Evolutionary conservation across 2,888 invertebrate species (phyloP), one percentile per base, ranked within the genome.

Genomic region (Adelognathus sp.): DNA sequence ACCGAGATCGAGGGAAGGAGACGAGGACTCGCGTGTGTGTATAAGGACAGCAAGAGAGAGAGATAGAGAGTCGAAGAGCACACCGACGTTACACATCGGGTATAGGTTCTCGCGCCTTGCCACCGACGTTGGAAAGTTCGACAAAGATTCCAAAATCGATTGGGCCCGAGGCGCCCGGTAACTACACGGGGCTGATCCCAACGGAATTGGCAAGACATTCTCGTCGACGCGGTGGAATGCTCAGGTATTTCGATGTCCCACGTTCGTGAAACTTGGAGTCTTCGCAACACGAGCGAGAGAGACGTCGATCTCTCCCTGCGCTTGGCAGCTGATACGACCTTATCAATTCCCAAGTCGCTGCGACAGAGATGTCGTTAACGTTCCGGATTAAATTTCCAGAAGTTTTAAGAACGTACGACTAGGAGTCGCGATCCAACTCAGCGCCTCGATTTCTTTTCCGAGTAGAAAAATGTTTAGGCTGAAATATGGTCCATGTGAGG

Each of bases 121-220:
- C 33, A 9, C 11, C 36, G 64, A 5, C 21, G n/a, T n/a, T n/a
- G n/a, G 64, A 73, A 73, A 73, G 64, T 73, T 73, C 56, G 27
- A 27, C 64, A 56, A 58, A 54, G 64, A 73, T 73, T 50, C 41
- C 41, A 14, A 64, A 73, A 58, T 73, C 64, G 72, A 64, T 73
- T 64, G 72, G 56, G 60, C n/a, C 44, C 60, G 18, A 11, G 27
- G 16, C 14, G 36, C 16, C 36, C 5, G 54, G 18, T 21, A 73
- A 56, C 39, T 21, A 29, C 56, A 31, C 18, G 29, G 44, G 44
- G n/a, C n/a, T n/a, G 52, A 61, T 54, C 71, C 52, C 21, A 18
- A 27, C 5, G 52, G 18, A 67, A 67, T 67, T 54, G 54, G 46
- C 39, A 63, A 39, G 50, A 52, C 52, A 71, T 71, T 27, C 41